Base-by-base conservation (phyloP, 2,888 invertebrate species). In the Torymus tubicola region DNA sequence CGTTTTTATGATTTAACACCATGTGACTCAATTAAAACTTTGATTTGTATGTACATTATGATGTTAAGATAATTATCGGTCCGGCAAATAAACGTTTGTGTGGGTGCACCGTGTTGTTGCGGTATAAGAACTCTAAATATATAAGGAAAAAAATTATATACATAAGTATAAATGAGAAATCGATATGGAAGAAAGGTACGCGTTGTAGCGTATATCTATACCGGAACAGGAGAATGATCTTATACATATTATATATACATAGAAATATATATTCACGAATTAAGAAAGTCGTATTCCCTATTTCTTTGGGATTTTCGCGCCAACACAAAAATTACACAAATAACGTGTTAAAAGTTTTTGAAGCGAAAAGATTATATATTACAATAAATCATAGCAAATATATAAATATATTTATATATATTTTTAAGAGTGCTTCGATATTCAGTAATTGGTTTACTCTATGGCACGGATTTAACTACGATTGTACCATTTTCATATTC, bases 371-470 rank as follows among this genome's bases (percentile, higher is more conserved):
- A 78, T 61, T 68, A 79, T 81, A 81, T 69, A 78, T 42, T 14
- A 85, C 82, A 82, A 60, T 70, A 82, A 83, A 83, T 83, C 82
- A 81, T 81, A 85, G 79, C 14, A 18, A 2, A 83, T 83, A 83
- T 85, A 85, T 85, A 85, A 85, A 86, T 85, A 84, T 78, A 85
- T 80, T 83, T 76, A 83, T 78, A 85, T 84, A 84, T 87, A 85
- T 87, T 85, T 87, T 85, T 87, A 82, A 73, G 77, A 77, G 67
- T 61, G 16, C 5, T 64, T 52, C 12, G 42, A 31, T 64, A 31
- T 65, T 55, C 58, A 4, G 57, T 14, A 8, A 42, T 69, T 18
- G 65, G 57, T 53, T 74, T 11, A 58, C 69, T 58, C 68, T 58
- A 18, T 16, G 74, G 65, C 21, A 73, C 61, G 69, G 79, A 60